Evolutionary conservation across 2,113 vertebrate genomes (phyloP).

Genomic region (Geothlypis trichas): DNA sequence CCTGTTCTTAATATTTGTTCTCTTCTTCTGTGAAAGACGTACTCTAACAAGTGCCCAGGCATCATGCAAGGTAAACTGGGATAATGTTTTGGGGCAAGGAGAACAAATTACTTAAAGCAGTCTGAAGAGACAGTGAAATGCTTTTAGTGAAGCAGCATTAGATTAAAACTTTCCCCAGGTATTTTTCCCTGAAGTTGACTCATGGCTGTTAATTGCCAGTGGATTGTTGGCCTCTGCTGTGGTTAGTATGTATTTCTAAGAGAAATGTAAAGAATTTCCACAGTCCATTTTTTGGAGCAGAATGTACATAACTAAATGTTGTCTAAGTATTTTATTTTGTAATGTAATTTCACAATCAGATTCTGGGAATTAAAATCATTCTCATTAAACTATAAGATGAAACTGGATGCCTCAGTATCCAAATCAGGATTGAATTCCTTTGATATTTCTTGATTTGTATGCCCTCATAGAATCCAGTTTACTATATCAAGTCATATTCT

Average conservation of each 20-base stretch:
- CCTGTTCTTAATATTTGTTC: not conserved
- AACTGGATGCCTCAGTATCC: not conserved
- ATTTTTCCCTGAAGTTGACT: not conserved
- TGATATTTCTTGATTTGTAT: not conserved
- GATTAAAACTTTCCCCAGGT: not conserved
- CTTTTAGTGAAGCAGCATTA: not conserved
- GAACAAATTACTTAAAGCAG: not conserved
- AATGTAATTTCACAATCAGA: not conserved
- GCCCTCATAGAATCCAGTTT: not conserved
- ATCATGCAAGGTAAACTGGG: not conserved
- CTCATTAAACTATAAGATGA: not conserved
- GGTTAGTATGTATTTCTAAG: conserved; percentile 30
- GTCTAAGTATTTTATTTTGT: conserved; percentile 15
- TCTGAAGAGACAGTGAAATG: not conserved
- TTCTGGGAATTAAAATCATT: conserved; percentile 1
- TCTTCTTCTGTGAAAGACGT: not conserved
- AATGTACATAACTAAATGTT: conserved; percentile 20
- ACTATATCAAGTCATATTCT: not conserved
- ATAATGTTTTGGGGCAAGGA: not conserved
- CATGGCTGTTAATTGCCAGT: not conserved
- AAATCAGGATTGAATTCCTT: not conserved
- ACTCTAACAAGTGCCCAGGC: not conserved
- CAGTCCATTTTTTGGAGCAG: not conserved
- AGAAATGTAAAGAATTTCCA: conserved; percentile 31
- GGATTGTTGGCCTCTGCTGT: conserved; percentile 2